Base-by-base conservation (phyloP, 1,140 invertebrate genomes). In the Bicyclus anynana region DNA sequence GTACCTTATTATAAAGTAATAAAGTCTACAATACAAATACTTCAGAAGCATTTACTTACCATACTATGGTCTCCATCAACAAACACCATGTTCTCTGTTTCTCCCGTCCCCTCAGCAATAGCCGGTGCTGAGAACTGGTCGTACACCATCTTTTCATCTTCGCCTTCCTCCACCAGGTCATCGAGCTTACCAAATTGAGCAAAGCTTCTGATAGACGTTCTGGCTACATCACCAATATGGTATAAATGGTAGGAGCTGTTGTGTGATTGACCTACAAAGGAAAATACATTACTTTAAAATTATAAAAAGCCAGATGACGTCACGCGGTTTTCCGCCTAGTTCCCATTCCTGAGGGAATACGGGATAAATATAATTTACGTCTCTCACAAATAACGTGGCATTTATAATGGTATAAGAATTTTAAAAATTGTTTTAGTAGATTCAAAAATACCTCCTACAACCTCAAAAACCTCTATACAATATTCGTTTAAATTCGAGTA, bases 51-150 rank as follows among this genome's bases (percentile, higher is more conserved):
- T n/a, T n/a, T 20, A 44, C 67, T 75, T 62, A 97, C 94, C 91
- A 96, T 83, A 46, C 94, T 95, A 89, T 97, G 95, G 78, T 94
- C 94, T 46, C 94, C 94, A 84, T 97, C 96, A 14, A 96, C 92
- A 80, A 97, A 95, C 71, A 97, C 94, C 72, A 95, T 92, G 0
- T 94, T 92, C 67, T 94, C 92, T 9, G 94, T 95, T 47, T 91
- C 89, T 5, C 96, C 96, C 33, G 92, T 92, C 0, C 96, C 96
- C 46, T 90, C 79, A 0, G 90, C 84, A 18, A 97, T 91, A 0
- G 94, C 91, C 5, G 95, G 93, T 1, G 95, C 94, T 33, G 91
- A 93, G 84, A 98, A 97, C 67, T 95, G 92, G 80, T 97, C 95
- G 55, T 95, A 93, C 18, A 95, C 90, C 44, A 91, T 87, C 2